Evolutionary conservation across 2,113 vertebrate genomes (phyloP).

Genomic region (Actenoides hombroni): DNA sequence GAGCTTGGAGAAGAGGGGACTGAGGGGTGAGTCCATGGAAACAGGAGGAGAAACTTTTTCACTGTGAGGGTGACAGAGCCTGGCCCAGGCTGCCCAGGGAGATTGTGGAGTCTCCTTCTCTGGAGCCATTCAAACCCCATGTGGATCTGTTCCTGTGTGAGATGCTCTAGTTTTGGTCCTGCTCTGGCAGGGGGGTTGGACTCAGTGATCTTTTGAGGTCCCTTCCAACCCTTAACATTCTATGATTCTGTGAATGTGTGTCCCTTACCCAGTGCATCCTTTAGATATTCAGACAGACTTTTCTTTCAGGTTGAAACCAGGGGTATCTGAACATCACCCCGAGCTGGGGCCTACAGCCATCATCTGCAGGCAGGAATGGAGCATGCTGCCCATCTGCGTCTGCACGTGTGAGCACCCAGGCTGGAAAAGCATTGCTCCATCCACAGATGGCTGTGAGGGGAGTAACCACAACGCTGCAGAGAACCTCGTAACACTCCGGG

Average conservation of each 20-base stretch:
- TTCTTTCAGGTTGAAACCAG: background rate
- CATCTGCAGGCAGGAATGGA: background rate
- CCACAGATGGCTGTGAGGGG: background rate
- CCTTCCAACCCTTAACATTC: too few species aligned
- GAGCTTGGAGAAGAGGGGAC: too few species aligned
- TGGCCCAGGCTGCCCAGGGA: too few species aligned
- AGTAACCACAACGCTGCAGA: constrained; percentile 13
- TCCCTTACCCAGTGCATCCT: background rate
- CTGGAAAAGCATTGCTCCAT: background rate
- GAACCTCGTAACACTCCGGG: background rate
- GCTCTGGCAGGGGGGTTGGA: too few species aligned
- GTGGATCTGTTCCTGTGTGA: too few species aligned
- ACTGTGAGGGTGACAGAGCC: too few species aligned
- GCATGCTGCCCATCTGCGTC: rapidly evolving
- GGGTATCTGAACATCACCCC: background rate
- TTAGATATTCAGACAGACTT: background rate
- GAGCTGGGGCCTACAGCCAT: background rate
- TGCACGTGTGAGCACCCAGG: background rate
- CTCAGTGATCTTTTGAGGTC: too few species aligned
- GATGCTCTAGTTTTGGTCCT: too few species aligned
- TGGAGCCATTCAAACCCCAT: too few species aligned
- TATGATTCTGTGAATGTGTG: rapidly evolving
- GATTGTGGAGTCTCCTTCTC: too few species aligned
- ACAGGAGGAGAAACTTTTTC: too few species aligned
- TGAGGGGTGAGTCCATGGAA: too few species aligned